phyloP scores from a whole-genome alignment of 2,113 vertebrate genomes.

The Grallaria varia region DNA sequence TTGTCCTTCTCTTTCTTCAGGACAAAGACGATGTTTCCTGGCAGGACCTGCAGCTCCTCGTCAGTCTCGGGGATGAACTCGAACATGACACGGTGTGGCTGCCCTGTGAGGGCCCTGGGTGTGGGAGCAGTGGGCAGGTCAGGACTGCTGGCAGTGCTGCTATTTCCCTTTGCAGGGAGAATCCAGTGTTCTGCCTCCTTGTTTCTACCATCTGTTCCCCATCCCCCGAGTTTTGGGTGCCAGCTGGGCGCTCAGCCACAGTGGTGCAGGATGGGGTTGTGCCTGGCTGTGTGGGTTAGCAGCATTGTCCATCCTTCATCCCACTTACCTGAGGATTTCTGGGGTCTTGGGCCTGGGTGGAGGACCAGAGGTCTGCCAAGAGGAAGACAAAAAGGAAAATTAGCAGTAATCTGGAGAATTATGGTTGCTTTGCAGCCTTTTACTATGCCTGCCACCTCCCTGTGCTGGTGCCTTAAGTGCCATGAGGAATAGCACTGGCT shows the following conservation, averaged over 20 bases:
- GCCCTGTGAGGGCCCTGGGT: slow-evolving; percentile 85
- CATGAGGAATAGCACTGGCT: neutral
- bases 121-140: neutral
- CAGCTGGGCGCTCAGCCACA: accelerated
- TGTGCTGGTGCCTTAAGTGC: neutral
- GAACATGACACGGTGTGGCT: slow-evolving; percentile 87
- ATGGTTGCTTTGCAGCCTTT: neutral
- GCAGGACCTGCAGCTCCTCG: slow-evolving; percentile 88
- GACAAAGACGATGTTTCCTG: slow-evolving; percentile 94
- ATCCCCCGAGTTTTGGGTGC: neutral
- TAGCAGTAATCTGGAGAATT: neutral
- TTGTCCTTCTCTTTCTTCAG: slow-evolving; percentile 89
- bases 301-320: neutral
- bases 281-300: neutral
- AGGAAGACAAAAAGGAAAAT: neutral
- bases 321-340: slow-evolving; percentile 86
- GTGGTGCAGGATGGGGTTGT: neutral
- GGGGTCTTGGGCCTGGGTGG: slow-evolving; percentile 83
- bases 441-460: neutral
- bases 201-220: neutral
- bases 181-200: neutral
- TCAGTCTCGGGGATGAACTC: slow-evolving; percentile 88
- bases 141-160: neutral
- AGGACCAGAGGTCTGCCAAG: slow-evolving; percentile 64
- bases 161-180: neutral